Base-by-base conservation (phyloP, 2,113 vertebrate species). In the Diphyllodes magnificus region DNA sequence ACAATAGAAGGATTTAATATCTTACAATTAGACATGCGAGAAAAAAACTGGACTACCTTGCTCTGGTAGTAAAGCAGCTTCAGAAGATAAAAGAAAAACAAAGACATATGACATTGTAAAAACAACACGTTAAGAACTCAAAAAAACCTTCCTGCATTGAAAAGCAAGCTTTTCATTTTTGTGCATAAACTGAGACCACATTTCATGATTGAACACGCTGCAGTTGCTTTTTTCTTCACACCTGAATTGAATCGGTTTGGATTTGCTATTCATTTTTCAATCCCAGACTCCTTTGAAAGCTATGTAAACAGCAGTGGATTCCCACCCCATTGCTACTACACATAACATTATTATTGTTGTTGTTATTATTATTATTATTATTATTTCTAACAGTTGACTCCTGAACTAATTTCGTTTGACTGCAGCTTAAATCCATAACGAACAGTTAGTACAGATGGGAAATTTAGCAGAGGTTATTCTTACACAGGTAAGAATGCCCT, bases 161-260 rank as follows among this genome's bases (percentile, higher is more conserved):
- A 56, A 51, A 63, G 15, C 10, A 78, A 85, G 20, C 15, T 73
- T 69, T 69, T 65, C 15, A n/a, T 25, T 59, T 61, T 17, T 42
- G 8, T 51, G 15, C 40, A 22, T 42, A 45, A 70, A 60, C 54
- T 42, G 14, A 75, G 37, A 60, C 6, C 19, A 30, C 6, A 16
- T 50, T 69, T 73, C 39, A 40, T 6, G 22, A 49, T 0, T 30
- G 24, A 86, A 54, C 40, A 22, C 28, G 65, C 8, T 23, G 15
- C 11, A 50, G 22, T 37, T 39, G 15, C 6, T 21, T 80, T 59
- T 68, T 37, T 11, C 31, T 73, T 70, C 9, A 49, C 8, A 57
- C 15, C 22, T 37, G 7, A 57, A 59, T 40, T 69, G 14, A 73
- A 87, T 45, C 0, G 0, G 3, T 71, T 75, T 4, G 15, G 15